Percentiles rank a stretch among this genome's conserved stretches.
These are phyloP conservation scores for Prosapia bicincta DNA, from an alignment of 2,888 invertebrate species.

Conservation along the genomic window DNA sequence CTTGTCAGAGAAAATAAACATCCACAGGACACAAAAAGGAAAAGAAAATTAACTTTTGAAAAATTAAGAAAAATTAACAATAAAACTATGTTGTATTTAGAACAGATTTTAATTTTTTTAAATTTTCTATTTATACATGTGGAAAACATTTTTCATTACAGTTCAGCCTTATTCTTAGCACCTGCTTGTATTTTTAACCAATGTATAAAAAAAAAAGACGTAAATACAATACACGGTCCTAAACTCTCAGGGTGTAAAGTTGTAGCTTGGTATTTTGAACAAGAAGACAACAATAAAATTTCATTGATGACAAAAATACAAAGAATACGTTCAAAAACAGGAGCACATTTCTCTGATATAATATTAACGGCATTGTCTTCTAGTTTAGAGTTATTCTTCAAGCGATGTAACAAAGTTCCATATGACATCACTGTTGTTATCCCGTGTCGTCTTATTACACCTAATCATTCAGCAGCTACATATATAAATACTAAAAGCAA, in stretches of 20 bases:
- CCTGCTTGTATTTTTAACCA: conserved; percentile 26
- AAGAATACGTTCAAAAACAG: conserved; percentile 42
- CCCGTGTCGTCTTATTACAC: conserved; percentile 40
- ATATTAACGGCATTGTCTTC: conserved; percentile 51
- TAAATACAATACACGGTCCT: conserved; percentile 49
- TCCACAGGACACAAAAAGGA: neutral
- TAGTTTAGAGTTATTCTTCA: conserved; percentile 46
- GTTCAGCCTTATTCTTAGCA: conserved; percentile 15
- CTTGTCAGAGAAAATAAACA: neutral
- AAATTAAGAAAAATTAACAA: neutral
- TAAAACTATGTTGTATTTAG: neutral
- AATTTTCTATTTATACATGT: neutral
- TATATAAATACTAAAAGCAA: conserved; percentile 11
- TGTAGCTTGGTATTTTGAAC: conserved; percentile 44
- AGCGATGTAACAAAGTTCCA: conserved; percentile 30
- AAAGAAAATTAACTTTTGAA: neutral
- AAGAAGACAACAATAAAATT: conserved; percentile 44
- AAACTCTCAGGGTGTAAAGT: conserved; percentile 48
- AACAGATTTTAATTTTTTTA: neutral
- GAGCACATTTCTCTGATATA: conserved; percentile 49
- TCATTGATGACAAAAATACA: conserved; percentile 44
- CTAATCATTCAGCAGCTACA: conserved; percentile 11
- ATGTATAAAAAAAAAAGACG: conserved; percentile 18
- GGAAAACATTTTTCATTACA: conserved; percentile 3
- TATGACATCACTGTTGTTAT: conserved; percentile 42